These are phyloP conservation scores for Delia radicum DNA, from an alignment of 1,140 invertebrate species.

Conservation along the genomic window DNA sequence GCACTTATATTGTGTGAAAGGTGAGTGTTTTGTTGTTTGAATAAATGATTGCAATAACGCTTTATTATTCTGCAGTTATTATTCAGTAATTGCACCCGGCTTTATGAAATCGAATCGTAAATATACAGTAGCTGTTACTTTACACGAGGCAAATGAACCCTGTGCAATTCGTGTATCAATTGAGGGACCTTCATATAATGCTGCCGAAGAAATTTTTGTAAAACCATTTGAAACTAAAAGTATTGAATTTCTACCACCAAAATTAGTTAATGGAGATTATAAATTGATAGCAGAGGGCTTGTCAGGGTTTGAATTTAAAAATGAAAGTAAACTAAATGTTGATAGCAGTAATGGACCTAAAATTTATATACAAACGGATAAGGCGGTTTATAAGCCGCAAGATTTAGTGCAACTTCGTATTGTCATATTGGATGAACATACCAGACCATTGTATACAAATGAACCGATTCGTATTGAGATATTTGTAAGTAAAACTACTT, in stretches of 20 bases:
- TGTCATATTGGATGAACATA: slow-evolving; percentile 73
- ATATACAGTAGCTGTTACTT: slow-evolving; percentile 78
- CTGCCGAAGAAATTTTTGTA: slow-evolving; percentile 64
- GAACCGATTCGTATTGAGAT: neutral
- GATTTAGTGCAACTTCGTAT: slow-evolving; percentile 81
- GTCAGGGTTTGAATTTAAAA: slow-evolving; percentile 65
- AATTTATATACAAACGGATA: slow-evolving; percentile 81
- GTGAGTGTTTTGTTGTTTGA: neutral
- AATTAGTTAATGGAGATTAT: slow-evolving; percentile 77
- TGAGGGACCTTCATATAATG: slow-evolving; percentile 68
- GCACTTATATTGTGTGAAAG: neutral
- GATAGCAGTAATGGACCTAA: slow-evolving; percentile 67
- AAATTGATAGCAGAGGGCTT: slow-evolving; percentile 71
- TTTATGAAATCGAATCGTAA: slow-evolving; percentile 78
- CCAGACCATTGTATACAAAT: slow-evolving; percentile 61
- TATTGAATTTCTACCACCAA: slow-evolving; percentile 73
- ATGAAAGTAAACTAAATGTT: slow-evolving; percentile 61
- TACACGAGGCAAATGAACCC: slow-evolving; percentile 62
- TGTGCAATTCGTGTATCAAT: slow-evolving; percentile 71
- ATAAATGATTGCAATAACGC: neutral
- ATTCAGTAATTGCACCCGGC: slow-evolving; percentile 78
- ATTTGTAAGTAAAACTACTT: neutral
- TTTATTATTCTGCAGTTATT: slow-evolving; percentile 49
- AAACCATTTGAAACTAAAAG: slow-evolving; percentile 67
- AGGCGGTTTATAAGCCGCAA: slow-evolving; percentile 89